Evolutionary conservation across 2,797 vertebrate species (phyloP).

Genomic region (Triplophysa bombifrons): DNA sequence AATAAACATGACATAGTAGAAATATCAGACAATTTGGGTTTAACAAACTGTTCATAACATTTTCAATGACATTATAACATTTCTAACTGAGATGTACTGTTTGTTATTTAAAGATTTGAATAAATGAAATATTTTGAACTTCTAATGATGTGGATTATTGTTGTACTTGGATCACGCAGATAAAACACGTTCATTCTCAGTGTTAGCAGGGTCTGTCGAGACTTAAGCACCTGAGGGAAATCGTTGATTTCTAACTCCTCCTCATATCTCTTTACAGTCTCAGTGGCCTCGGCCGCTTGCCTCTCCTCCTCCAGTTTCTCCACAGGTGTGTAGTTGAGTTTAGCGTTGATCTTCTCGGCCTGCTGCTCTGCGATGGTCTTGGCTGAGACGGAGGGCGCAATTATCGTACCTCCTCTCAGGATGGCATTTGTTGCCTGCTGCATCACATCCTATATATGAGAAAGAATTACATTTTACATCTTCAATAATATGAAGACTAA

Average conservation of each 20-base stretch:
- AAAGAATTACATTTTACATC: background rate
- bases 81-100: too few species aligned
- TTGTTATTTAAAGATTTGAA: too few species aligned
- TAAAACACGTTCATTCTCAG: too few species aligned
- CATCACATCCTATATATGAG: slow-evolving; percentile 89
- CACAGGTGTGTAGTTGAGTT: slow-evolving; percentile 97
- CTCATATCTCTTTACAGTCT: slow-evolving; percentile 88
- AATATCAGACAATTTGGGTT: too few species aligned
- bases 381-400: slow-evolving; percentile 94
- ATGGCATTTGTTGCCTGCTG: slow-evolving; percentile 98
- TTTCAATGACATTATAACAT: too few species aligned
- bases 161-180: too few species aligned
- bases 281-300: slow-evolving; percentile 91
- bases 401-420: slow-evolving; percentile 92
- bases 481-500: background rate
- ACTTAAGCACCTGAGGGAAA: slow-evolving; percentile 57
- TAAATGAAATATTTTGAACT: too few species aligned
- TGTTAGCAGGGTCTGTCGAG: too few species aligned
- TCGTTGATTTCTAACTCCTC: slow-evolving; percentile 22
- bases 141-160: too few species aligned
- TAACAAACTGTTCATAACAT: too few species aligned
- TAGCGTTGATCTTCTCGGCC: slow-evolving; percentile 99
- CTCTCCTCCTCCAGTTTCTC: slow-evolving; percentile 98
- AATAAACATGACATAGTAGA: too few species aligned
- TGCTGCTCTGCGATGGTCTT: slow-evolving; percentile 98